Conservation (phyloP, 2,113 vertebrate species). For the Amazona guildingii region DNA sequence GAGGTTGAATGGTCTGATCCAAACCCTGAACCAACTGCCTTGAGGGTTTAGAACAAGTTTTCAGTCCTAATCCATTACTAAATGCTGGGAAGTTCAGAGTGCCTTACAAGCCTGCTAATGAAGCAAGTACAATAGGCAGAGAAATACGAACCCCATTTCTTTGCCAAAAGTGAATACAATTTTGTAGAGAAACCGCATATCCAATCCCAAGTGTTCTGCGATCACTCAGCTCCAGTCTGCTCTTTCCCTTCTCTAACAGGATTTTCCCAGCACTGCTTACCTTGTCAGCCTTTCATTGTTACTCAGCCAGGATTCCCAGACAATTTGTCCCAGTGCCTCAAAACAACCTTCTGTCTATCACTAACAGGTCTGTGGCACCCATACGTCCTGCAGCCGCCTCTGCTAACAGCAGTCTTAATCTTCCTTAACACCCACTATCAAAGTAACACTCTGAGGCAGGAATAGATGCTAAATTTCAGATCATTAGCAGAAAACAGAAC, state of each 20-base stretch:
- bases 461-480: constrained; percentile 30
- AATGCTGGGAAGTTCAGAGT: neutral
- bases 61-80: neutral
- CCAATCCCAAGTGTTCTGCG: neutral
- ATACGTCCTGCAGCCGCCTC: constrained; percentile 15
- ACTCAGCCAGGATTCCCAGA: constrained; percentile 29
- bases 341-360: constrained; percentile 34
- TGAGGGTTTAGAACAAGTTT: neutral
- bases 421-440: neutral
- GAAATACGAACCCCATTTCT: neutral
- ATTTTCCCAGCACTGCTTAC: constrained; percentile 35
- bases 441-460: neutral
- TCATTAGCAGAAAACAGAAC: constrained; percentile 40
- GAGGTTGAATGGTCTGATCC: neutral
- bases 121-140: neutral
- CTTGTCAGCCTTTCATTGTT: constrained; percentile 15
- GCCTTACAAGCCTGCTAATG: neutral
- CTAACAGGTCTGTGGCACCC: constrained; percentile 19
- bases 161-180: neutral
- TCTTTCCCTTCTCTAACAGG: constrained; percentile 13
- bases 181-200: neutral
- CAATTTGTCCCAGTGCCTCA: constrained; percentile 37
- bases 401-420: constrained; percentile 21
- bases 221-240: neutral
- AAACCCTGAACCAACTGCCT: neutral